Evolutionary conservation across 2,888 invertebrate species (phyloP).

Genomic region (Salticus scenicus): DNA sequence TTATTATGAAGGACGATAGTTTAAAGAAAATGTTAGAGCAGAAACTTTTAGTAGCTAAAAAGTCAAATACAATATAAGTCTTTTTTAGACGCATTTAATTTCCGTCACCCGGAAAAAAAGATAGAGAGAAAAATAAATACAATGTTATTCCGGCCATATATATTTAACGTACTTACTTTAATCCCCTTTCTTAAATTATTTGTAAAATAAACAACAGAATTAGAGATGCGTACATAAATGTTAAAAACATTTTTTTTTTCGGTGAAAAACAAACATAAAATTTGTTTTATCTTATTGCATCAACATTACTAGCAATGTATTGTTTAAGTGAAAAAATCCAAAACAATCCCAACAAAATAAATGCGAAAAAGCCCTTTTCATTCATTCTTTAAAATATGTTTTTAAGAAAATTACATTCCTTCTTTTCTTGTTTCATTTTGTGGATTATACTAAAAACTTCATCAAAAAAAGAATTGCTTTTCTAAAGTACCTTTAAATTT

Average conservation of each 20-base stretch:
- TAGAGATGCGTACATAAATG: no score
- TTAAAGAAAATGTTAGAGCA: no score
- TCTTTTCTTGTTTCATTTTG: background rate
- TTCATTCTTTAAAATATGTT: background rate
- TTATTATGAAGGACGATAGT: no score
- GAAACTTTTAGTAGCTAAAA: no score
- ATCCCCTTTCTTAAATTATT: no score
- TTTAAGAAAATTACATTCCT: background rate
- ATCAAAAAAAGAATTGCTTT: background rate
- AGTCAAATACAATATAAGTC: no score
- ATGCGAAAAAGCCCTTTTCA: background rate
- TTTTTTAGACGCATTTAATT: no score
- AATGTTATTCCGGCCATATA: no score
- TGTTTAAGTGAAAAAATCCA: background rate
- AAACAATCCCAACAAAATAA: background rate
- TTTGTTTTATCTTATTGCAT: background rate
- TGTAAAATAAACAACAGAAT: no score
- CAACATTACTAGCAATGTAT: background rate
- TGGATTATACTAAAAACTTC: background rate
- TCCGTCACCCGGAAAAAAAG: no score
- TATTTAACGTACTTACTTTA: no score
- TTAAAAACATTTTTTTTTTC: background rate
- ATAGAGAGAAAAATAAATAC: no score
- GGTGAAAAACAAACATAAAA: background rate
- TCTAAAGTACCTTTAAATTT: background rate